Evolutionary conservation across 2,888 invertebrate species (phyloP).

Genomic region (Bellardia pandia): DNA sequence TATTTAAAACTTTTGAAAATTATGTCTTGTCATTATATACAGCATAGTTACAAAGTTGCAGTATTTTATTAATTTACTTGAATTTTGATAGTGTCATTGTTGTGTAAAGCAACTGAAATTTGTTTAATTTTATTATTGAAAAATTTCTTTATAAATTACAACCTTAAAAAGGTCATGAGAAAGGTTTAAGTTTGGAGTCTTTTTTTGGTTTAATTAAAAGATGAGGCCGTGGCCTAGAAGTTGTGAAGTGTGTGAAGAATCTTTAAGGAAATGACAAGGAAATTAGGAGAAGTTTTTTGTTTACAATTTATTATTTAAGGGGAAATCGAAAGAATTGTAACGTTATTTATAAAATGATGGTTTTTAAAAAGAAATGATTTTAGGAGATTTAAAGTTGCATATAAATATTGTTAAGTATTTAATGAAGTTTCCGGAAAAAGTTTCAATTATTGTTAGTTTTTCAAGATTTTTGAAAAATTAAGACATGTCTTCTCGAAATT

Average conservation of each 20-base stretch:
- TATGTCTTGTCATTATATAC: background rate
- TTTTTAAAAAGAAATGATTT: background rate
- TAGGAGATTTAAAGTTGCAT: too few species aligned
- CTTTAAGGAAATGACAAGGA: background rate
- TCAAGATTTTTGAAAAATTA: too few species aligned
- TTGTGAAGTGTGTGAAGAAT: background rate
- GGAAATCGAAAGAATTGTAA: background rate
- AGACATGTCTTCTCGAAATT: too few species aligned
- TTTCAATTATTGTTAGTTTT: too few species aligned
- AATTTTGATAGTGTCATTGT: conserved; percentile 7
- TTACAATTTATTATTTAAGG: background rate
- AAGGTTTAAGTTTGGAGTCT: background rate
- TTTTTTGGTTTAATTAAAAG: background rate
- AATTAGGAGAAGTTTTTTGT: background rate
- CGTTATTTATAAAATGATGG: background rate
- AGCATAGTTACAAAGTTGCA: background rate
- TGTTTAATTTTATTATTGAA: background rate
- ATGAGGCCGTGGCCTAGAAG: background rate
- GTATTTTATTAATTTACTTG: background rate
- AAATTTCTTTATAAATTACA: background rate
- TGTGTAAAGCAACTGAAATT: background rate
- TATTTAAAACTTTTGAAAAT: background rate
- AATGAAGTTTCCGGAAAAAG: too few species aligned
- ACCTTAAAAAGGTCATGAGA: background rate
- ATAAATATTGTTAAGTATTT: too few species aligned